A percentile compares a stretch with the other conserved stretches of the same genome.
phyloP scores from a whole-genome alignment of 2,888 invertebrate genomes.

The Meloe dianella region DNA sequence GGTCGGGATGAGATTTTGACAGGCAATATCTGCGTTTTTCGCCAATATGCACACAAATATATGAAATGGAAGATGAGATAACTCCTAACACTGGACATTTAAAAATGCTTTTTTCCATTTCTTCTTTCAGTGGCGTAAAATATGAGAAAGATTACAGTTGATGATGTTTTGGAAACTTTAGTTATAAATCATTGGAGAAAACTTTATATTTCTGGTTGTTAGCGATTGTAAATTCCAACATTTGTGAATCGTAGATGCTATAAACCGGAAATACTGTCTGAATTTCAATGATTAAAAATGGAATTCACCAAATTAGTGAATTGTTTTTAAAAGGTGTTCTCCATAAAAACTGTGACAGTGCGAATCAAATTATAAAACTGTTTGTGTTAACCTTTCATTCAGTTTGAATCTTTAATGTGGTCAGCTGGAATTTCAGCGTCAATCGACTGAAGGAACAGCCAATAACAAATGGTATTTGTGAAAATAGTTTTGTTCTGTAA shows the following conservation, averaged over 20 bases:
- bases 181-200: constrained; percentile 3
- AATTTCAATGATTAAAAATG: neutral
- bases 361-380: neutral
- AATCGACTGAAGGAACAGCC: neutral
- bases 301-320: neutral
- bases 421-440: neutral
- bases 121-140: neutral
- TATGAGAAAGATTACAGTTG: neutral
- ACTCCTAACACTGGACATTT: neutral
- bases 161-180: neutral
- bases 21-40: constrained; percentile 3
- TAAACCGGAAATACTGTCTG: neutral
- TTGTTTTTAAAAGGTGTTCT: neutral
- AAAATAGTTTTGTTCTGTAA: neutral
- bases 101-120: neutral
- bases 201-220: neutral
- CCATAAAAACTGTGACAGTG: neutral
- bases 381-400: neutral
- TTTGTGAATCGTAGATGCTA: neutral
- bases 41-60: neutral
- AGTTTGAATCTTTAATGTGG: neutral
- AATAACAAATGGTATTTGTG: neutral
- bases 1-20: constrained; percentile 7
- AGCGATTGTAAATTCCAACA: neutral
- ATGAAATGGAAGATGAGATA: neutral